Evolutionary conservation across 1,140 invertebrate genomes (phyloP).

Genomic region (Microplitis mediator): DNA sequence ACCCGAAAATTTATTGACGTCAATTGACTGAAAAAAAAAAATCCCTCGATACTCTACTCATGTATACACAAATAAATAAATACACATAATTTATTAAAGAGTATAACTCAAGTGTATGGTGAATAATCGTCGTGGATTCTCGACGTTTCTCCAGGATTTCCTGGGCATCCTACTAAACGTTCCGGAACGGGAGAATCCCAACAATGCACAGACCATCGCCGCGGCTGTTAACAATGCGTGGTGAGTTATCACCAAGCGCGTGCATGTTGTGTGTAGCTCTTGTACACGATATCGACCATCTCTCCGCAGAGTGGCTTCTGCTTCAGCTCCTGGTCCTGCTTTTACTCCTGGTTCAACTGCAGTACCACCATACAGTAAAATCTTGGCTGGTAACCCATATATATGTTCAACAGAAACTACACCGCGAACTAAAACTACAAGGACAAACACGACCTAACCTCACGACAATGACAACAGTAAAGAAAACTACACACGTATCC

Average conservation of each 20-base stretch:
- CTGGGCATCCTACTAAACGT: constrained; percentile 27
- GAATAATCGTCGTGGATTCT: constrained; percentile 31
- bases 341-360: no score
- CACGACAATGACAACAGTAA: neutral
- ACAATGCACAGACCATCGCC: constrained; percentile 31
- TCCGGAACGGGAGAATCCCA: constrained; percentile 30
- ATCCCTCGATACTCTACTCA: no score
- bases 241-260: constrained; percentile 34
- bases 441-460: neutral
- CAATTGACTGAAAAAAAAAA: no score
- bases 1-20: no score
- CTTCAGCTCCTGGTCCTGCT: neutral
- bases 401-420: neutral
- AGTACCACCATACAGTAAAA: no score
- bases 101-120: neutral
- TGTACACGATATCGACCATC: constrained; percentile 18
- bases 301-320: neutral
- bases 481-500: neutral
- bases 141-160: constrained; percentile 29
- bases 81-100: neutral
- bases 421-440: neutral
- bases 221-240: constrained; percentile 33
- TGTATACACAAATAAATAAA: constrained; percentile 2
- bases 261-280: constrained; percentile 11
- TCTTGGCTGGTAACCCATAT: no score